Conservation (phyloP, 2,888 invertebrate genomes). For the Drosophila setosimentum region DNA sequence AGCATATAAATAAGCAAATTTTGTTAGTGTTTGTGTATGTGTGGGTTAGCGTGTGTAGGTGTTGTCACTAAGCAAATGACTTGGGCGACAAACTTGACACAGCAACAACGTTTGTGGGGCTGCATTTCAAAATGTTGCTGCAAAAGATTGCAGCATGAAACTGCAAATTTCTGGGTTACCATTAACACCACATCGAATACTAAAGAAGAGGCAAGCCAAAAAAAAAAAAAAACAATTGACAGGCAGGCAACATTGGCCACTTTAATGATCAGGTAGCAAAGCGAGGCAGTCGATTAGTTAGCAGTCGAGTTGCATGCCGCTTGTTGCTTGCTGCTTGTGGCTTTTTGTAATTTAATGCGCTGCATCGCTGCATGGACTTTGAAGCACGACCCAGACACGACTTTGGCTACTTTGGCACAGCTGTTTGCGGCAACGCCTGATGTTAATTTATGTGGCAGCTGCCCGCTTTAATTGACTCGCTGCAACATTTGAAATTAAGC, state of each 20-base stretch:
- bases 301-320: slow-evolving; percentile 18
- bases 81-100: slow-evolving; percentile 55
- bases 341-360: slow-evolving; percentile 53
- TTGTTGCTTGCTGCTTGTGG: slow-evolving; percentile 15
- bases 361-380: slow-evolving; percentile 46
- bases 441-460: slow-evolving; percentile 24
- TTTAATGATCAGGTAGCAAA: slow-evolving; percentile 68
- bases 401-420: slow-evolving; percentile 14
- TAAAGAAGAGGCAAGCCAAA: not conserved
- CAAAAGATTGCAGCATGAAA: slow-evolving; percentile 65
- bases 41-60: slow-evolving; percentile 22
- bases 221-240: slow-evolving; percentile 45
- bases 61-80: slow-evolving; percentile 42
- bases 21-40: slow-evolving; percentile 19
- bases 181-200: slow-evolving; percentile 35
- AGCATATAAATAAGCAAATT: slow-evolving; percentile 40
- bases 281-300: slow-evolving; percentile 35
- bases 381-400: slow-evolving; percentile 40
- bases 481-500: slow-evolving; percentile 19
- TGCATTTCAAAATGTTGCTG: slow-evolving; percentile 47
- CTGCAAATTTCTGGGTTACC: slow-evolving; percentile 64
- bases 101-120: slow-evolving; percentile 23
- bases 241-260: slow-evolving; percentile 52
- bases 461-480: slow-evolving; percentile 24
- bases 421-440: slow-evolving; percentile 2